Conservation (phyloP, 1,140 invertebrate genomes). For the Cotesia typhae region DNA sequence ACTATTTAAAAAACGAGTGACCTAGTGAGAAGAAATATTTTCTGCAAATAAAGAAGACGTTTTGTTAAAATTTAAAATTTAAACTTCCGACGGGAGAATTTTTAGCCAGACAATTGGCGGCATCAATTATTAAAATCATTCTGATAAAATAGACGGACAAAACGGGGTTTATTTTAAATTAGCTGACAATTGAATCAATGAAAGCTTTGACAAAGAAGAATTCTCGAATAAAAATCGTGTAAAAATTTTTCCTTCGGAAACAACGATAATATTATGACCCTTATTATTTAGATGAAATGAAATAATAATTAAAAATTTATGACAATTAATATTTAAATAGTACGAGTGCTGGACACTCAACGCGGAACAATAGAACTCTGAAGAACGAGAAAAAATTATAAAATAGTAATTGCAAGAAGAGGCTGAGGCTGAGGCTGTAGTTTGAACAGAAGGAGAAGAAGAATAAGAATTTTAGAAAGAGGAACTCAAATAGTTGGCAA, state of each 20-base stretch:
- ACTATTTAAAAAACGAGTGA: neutral
- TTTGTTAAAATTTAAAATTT: constrained; percentile 9
- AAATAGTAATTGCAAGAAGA: neutral
- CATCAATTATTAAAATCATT: constrained; percentile 18
- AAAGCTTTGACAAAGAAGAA: neutral
- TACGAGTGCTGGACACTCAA: neutral
- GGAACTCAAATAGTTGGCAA: constrained; percentile 49
- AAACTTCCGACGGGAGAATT: constrained; percentile 4
- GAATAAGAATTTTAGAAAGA: constrained; percentile 16
- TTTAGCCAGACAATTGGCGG: neutral
- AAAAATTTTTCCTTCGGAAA: no score
- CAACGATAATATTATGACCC: no score
- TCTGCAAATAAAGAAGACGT: neutral
- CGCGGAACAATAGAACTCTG: neutral
- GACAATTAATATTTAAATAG: neutral
- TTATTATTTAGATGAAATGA: neutral
- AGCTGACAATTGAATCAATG: neutral
- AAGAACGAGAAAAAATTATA: neutral
- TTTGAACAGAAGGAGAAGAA: neutral
- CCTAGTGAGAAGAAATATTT: neutral
- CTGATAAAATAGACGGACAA: neutral
- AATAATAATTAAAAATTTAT: constrained; percentile 8
- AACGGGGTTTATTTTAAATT: neutral
- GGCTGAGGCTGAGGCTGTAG: neutral
- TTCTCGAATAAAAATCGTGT: no score